phyloP scores from a whole-genome alignment of 2,888 invertebrate species.

The Altica lythri region DNA sequence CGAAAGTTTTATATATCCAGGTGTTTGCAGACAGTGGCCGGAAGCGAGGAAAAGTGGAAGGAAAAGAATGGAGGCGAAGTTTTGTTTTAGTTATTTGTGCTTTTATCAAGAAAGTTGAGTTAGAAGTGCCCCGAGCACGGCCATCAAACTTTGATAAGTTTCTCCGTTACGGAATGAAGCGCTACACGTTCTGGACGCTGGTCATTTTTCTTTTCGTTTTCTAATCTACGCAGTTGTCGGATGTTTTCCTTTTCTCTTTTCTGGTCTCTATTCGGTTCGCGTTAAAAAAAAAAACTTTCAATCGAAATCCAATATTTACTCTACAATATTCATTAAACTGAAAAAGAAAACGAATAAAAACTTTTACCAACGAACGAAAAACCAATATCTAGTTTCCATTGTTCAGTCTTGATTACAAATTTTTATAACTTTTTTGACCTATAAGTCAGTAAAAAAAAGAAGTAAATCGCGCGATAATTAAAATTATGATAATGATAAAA shows the following conservation, averaged over 20 bases:
- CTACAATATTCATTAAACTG: slow-evolving; percentile 7
- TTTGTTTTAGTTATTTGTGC: slow-evolving; percentile 56
- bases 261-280: slow-evolving; percentile 35
- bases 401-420: too few species aligned
- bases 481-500: too few species aligned
- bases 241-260: slow-evolving; percentile 44
- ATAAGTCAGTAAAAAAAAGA: too few species aligned
- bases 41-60: slow-evolving; percentile 34
- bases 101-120: slow-evolving; percentile 57
- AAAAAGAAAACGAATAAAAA: slow-evolving; percentile 1
- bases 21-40: slow-evolving; percentile 47
- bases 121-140: slow-evolving; percentile 49
- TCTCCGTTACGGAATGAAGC: slow-evolving; percentile 51
- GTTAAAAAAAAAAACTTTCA: slow-evolving; percentile 11
- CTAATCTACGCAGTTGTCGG: slow-evolving; percentile 56
- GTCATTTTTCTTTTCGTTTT: slow-evolving; percentile 63
- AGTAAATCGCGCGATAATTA: too few species aligned
- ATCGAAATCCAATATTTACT: slow-evolving; percentile 20
- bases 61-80: slow-evolving; percentile 38
- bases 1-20: slow-evolving; percentile 46
- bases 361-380: too few species aligned
- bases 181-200: slow-evolving; percentile 48
- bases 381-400: too few species aligned
- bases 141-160: slow-evolving; percentile 60
- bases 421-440: too few species aligned